These are phyloP conservation scores for Zelostemma sp. DNA, from an alignment of 1,140 invertebrate species.

Conservation along the genomic window DNA sequence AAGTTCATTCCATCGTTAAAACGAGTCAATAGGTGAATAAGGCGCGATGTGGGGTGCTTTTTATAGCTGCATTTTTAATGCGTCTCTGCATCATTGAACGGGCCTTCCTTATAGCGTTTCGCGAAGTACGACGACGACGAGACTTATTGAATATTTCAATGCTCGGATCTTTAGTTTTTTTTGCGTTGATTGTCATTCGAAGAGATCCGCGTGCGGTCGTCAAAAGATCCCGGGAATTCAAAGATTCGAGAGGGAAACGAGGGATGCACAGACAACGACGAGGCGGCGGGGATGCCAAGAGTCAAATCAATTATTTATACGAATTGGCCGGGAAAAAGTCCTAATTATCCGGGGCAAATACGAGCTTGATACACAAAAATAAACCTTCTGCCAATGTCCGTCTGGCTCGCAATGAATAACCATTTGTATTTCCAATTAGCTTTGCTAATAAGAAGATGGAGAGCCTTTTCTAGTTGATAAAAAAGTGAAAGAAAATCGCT, in stretches of 20 bases:
- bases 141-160: constrained; percentile 55
- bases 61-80: constrained; percentile 51
- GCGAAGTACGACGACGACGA: constrained; percentile 48
- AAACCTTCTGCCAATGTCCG: constrained; percentile 46
- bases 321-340: constrained; percentile 70
- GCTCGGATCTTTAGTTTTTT: constrained; percentile 49
- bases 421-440: constrained; percentile 72
- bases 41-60: constrained; percentile 45
- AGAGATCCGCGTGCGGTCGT: constrained; percentile 42
- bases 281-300: constrained; percentile 26
- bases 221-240: constrained; percentile 44
- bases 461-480: constrained; percentile 59
- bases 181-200: constrained; percentile 53
- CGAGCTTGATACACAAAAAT: constrained; percentile 67
- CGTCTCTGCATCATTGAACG: constrained; percentile 49
- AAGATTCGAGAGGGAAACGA: constrained; percentile 34
- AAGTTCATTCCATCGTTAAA: constrained; percentile 44
- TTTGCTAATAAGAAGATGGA: constrained; percentile 71
- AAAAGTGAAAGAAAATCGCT: constrained; percentile 33
- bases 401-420: constrained; percentile 66
- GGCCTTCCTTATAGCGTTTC: constrained; percentile 47
- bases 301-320: constrained; percentile 71
- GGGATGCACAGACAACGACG: constrained; percentile 13
- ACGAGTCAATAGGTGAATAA: constrained; percentile 48
- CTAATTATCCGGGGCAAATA: constrained; percentile 71